These are phyloP conservation scores for Philopedon plagiatum DNA, from an alignment of 2,888 invertebrate genomes.

Conservation along the genomic window DNA sequence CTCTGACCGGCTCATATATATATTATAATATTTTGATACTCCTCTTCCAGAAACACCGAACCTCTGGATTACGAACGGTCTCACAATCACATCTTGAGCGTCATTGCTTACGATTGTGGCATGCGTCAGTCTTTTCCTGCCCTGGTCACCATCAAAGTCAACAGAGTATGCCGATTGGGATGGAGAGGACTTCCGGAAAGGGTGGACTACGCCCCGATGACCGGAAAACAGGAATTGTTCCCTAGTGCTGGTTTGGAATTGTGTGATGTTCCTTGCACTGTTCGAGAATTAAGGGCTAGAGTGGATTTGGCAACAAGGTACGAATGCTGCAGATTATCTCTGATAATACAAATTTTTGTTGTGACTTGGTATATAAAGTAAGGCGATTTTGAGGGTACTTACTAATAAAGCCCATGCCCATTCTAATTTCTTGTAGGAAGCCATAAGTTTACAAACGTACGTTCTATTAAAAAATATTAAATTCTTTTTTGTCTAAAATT, in stretches of 20 bases:
- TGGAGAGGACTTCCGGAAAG: slow-evolving; percentile 82
- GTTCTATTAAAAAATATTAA: too few species aligned
- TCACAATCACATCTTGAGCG: slow-evolving; percentile 96
- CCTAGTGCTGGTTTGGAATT: slow-evolving; percentile 81
- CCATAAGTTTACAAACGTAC: too few species aligned
- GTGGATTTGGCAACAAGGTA: slow-evolving; percentile 69
- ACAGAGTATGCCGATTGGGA: slow-evolving; percentile 68
- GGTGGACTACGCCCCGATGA: slow-evolving; percentile 89
- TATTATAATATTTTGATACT: too few species aligned
- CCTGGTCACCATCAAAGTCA: slow-evolving; percentile 92
- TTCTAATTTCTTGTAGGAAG: too few species aligned
- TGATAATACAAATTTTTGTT: too few species aligned
- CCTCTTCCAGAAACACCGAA: slow-evolving; percentile 79
- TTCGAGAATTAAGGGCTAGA: slow-evolving; percentile 70
- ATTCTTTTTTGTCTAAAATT: too few species aligned
- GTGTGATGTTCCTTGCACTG: slow-evolving; percentile 74
- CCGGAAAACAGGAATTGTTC: slow-evolving; percentile 85
- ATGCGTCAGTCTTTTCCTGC: slow-evolving; percentile 95
- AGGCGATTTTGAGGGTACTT: too few species aligned
- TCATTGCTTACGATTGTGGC: slow-evolving; percentile 98
- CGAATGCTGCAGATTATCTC: too few species aligned
- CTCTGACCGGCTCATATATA: too few species aligned
- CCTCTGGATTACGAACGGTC: slow-evolving; percentile 92
- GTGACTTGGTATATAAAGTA: too few species aligned
- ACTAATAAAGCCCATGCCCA: too few species aligned